Conservation (phyloP, 2,888 invertebrate species). For the Macrophya annulata region DNA sequence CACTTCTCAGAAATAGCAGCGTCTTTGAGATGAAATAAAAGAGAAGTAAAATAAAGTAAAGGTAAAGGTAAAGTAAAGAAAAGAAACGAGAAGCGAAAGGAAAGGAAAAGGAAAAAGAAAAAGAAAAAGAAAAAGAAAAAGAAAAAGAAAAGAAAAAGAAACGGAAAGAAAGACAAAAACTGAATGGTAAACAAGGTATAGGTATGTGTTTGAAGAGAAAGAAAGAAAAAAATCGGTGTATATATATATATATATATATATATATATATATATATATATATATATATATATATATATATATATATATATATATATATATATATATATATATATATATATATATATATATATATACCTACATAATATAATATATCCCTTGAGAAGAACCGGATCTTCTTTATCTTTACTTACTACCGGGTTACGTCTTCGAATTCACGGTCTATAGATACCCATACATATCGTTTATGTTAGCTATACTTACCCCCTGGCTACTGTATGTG, state of each 20-base stretch:
- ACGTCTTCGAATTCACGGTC: slow-evolving; percentile 28
- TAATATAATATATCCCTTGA: slow-evolving; percentile 18
- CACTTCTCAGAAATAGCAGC: not conserved
- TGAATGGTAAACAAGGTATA: not conserved
- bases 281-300: slow-evolving; percentile 2
- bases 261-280: not conserved
- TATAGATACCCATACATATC: slow-evolving; percentile 39
- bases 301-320: not conserved
- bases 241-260: not conserved
- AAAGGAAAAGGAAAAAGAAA: too few relatives aligned
- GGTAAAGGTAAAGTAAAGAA: too few relatives aligned
- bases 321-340: slow-evolving; percentile 2
- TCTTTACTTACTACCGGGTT: slow-evolving; percentile 36
- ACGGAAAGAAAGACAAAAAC: not conserved
- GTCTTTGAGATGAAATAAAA: not conserved
- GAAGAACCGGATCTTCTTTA: slow-evolving; percentile 25
- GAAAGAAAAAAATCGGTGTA: not conserved
- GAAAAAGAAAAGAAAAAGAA: too few relatives aligned
- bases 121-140: too few relatives aligned
- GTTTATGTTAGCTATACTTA: slow-evolving; percentile 1
- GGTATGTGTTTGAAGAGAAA: not conserved
- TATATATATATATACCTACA: not conserved
- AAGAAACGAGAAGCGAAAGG: too few relatives aligned
- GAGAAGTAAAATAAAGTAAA: not conserved
- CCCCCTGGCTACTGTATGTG: not conserved